A percentile compares a stretch with the other conserved stretches of the same genome.
phyloP scores from a whole-genome alignment of 1,140 invertebrate species.

The Druon quercuslanigerum region DNA sequence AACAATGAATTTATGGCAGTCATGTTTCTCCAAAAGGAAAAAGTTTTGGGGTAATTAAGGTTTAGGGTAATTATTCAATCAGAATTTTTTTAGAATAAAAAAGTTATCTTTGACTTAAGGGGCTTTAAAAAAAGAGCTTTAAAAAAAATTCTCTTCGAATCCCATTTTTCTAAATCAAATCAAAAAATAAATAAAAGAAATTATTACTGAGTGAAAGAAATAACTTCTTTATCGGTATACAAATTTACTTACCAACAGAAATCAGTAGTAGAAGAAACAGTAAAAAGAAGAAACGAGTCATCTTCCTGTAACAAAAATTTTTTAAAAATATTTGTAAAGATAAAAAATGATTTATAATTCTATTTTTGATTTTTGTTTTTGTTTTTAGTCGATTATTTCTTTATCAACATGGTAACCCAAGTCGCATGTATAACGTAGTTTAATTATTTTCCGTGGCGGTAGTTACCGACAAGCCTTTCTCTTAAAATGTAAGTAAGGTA shows the following conservation, averaged over 20 bases:
- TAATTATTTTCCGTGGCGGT: constrained; percentile 4
- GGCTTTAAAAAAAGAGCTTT: too few relatives aligned
- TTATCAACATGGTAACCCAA: neutral
- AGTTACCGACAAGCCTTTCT: neutral
- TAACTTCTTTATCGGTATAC: neutral
- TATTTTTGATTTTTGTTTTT: too few relatives aligned
- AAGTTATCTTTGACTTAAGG: too few relatives aligned
- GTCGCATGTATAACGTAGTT: neutral
- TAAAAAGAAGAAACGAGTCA: neutral
- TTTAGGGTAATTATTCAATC: too few relatives aligned
- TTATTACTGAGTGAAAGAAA: neutral
- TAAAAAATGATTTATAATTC: neutral
- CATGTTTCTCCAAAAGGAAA: too few relatives aligned
- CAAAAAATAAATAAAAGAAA: too few relatives aligned
- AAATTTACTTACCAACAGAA: neutral
- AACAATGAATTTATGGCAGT: too few relatives aligned
- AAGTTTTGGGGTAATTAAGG: too few relatives aligned
- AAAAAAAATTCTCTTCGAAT: too few relatives aligned
- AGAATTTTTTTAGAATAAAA: too few relatives aligned
- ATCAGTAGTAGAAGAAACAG: neutral
- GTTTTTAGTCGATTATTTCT: neutral
- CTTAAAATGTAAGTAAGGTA: too few relatives aligned
- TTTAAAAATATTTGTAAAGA: neutral
- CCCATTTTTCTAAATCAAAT: too few relatives aligned
- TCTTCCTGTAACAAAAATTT: constrained; percentile 12